Conservation (phyloP, 2,888 invertebrate genomes). For the Aphodius granarius region DNA sequence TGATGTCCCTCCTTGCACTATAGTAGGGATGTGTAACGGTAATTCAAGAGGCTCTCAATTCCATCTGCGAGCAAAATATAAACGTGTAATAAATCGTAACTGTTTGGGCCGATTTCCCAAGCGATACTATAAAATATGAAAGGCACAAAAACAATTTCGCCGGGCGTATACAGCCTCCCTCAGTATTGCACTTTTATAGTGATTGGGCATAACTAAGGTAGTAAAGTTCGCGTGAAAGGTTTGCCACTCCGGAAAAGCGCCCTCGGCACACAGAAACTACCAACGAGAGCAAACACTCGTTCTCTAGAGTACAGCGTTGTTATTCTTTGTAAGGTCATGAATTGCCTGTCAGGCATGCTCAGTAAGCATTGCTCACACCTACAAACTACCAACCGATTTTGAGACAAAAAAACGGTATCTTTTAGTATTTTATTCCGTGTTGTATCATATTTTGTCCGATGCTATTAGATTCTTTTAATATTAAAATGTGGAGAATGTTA, state of each 20-base stretch:
- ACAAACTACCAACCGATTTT: not conserved
- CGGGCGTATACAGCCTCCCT: not conserved
- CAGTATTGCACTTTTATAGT: not conserved
- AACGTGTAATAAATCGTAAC: not conserved
- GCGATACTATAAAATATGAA: not conserved
- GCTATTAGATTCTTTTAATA: too few species aligned
- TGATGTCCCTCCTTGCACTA: too few species aligned
- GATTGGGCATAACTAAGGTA: not conserved
- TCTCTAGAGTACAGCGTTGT: not conserved
- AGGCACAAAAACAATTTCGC: not conserved
- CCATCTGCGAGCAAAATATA: not conserved
- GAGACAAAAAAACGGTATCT: not conserved
- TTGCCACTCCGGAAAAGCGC: not conserved
- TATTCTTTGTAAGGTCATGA: not conserved
- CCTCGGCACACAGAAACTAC: not conserved
- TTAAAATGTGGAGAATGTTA: not conserved
- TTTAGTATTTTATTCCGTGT: not conserved
- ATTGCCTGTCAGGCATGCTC: not conserved
- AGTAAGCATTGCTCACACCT: too few species aligned
- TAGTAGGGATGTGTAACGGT: not conserved
- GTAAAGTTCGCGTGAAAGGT: not conserved
- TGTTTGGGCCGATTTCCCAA: not conserved
- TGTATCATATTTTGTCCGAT: too few species aligned
- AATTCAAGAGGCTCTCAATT: not conserved
- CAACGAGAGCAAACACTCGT: not conserved